These are phyloP conservation scores for Archivesica marissinica DNA, from an alignment of 1,140 invertebrate genomes.

Conservation along the genomic window DNA sequence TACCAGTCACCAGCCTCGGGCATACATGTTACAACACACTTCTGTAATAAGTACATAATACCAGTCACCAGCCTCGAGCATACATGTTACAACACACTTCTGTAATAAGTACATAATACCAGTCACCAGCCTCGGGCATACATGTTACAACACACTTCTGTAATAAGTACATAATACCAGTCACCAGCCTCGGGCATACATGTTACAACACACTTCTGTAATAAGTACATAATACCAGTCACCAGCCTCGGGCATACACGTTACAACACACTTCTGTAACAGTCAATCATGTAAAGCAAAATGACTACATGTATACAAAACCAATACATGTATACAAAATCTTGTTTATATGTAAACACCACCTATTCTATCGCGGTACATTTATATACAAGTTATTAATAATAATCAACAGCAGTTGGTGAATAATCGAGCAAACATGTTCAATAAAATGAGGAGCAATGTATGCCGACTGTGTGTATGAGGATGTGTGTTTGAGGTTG, in stretches of 20 bases:
- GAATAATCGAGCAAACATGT: not conserved
- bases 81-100: not conserved
- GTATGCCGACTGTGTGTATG: not conserved
- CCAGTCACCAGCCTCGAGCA: not conserved
- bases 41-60: not conserved
- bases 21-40: not conserved
- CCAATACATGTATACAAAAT: not conserved
- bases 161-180: not conserved
- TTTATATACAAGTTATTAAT: not conserved
- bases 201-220: not conserved
- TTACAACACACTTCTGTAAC: no score
- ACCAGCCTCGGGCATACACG: not conserved
- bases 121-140: not conserved
- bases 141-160: not conserved
- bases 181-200: no score
- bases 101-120: not conserved
- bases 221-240: not conserved
- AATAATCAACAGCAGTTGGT: constrained; percentile 4
- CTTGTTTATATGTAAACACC: not conserved
- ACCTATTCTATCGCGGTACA: not conserved
- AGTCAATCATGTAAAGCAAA: not conserved
- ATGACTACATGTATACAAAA: constrained; percentile 7
- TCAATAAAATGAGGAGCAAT: not conserved
- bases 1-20: no score
- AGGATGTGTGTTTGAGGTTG: not conserved